These are phyloP conservation scores for Pseudorectes ferrugineus DNA, from an alignment of 2,113 vertebrate species.

Conservation along the genomic window DNA sequence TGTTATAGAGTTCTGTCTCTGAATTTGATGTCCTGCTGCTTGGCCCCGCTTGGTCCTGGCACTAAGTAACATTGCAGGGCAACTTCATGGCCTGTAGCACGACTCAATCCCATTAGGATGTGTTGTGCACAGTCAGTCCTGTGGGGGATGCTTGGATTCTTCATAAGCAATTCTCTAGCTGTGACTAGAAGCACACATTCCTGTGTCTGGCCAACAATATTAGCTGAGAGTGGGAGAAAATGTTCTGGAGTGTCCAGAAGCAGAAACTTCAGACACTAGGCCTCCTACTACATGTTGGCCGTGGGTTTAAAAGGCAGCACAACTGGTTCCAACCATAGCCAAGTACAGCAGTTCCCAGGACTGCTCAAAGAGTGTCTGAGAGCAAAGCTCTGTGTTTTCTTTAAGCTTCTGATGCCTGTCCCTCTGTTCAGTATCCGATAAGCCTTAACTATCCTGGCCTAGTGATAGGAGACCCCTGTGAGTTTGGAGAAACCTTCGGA, in stretches of 20 bases:
- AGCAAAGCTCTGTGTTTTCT: background rate
- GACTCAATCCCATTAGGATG: background rate
- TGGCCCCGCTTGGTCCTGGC: background rate
- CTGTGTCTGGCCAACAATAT: background rate
- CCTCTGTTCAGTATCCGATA: background rate
- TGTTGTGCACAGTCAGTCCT: background rate
- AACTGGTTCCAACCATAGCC: fast-evolving
- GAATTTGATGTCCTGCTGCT: background rate
- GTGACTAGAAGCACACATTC: background rate
- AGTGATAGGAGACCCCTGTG: background rate
- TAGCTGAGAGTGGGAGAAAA: background rate
- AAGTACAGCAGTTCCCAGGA: background rate
- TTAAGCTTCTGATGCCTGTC: background rate
- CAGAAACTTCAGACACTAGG: background rate
- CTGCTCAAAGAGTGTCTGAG: background rate
- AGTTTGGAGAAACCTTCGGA: background rate
- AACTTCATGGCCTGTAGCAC: background rate
- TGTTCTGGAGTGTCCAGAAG: background rate
- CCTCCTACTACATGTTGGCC: background rate
- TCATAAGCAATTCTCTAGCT: background rate
- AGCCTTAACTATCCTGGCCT: background rate
- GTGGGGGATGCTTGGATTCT: background rate
- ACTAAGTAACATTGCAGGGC: background rate
- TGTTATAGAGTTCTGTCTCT: background rate
- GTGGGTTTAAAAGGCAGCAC: background rate